Evolutionary conservation across 2,797 vertebrate species (phyloP), one percentile per base, ranked within the genome.

Genomic region (Peromyscus nudipes): DNA sequence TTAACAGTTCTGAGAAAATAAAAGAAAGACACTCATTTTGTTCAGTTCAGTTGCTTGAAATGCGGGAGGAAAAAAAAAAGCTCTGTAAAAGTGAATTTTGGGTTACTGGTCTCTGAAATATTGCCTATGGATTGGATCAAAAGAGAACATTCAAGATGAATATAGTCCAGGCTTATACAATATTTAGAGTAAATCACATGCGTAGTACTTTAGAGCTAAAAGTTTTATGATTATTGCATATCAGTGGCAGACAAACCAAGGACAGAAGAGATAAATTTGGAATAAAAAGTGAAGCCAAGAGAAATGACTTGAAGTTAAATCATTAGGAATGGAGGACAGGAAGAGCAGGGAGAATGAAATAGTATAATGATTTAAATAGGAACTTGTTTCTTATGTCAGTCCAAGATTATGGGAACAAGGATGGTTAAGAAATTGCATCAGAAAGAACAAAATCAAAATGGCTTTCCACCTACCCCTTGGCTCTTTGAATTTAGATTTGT

Each of bases 141-240:
- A 92, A 95, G 52, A 79, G 81, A 93, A 84, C n/a, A 84, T 79
- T 93, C 55, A 69, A 90, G 96, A 95, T 92, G 89, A 96, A 71
- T 92, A 37, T 73, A 37, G 69, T 85, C n/a, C 27, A 60, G 6
- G 31, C 43, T 96, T 96, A 96, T 82, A n/a, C 21, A 94, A 84
- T 96, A 96, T 95, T 97, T 86, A 94, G 94, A 93, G 60, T 65
- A 90, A 92, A 88, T 73, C 62, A 76, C 95, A 76, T 96, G 52
- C 40, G 91, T 93, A 81, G 88, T 84, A 89, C 10, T 84, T 96
- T 77, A 65, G 14, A 65, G 89, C 21, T 75, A 89, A 94, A 76
- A 62, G 8, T 95, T 95, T 95, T 92, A 94, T 91, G 88, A 69
- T 77, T 89, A 13, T 49, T 89, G 83, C 97, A 91, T 96, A 67